Conservation (phyloP, 2,797 vertebrate genomes). For the Varecia variegata region DNA sequence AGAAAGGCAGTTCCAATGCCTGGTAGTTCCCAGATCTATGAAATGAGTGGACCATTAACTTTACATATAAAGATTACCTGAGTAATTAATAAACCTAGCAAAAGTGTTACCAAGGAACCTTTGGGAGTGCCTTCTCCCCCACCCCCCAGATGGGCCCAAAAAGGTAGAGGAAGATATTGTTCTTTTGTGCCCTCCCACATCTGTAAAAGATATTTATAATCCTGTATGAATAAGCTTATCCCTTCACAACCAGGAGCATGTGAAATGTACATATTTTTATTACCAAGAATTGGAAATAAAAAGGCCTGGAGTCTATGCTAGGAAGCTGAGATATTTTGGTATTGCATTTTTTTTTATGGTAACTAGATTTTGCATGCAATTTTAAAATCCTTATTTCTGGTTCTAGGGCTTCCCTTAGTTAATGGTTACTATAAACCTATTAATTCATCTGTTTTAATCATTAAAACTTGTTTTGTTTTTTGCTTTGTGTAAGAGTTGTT, state of each 20-base stretch:
- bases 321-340: constrained; percentile 63
- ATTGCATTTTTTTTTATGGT: constrained; percentile 62
- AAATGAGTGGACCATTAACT: constrained; percentile 38
- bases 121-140: constrained; percentile 62
- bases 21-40: constrained; percentile 27
- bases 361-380: constrained; percentile 69
- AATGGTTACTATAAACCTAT: constrained; percentile 53
- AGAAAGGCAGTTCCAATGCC: constrained; percentile 22
- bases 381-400: constrained; percentile 60
- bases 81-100: constrained; percentile 25
- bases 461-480: constrained; percentile 65
- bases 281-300: constrained; percentile 57
- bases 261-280: constrained; percentile 64
- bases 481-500: constrained; percentile 63
- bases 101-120: constrained; percentile 59
- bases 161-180: constrained; percentile 1
- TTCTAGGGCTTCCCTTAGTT: constrained; percentile 62
- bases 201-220: constrained; percentile 52
- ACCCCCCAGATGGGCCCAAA: constrained; percentile 3
- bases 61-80: constrained; percentile 38
- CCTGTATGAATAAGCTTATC: constrained; percentile 40
- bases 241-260: constrained; percentile 54
- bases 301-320: constrained; percentile 52
- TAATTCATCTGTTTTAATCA: constrained; percentile 65
- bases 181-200: constrained; percentile 24